A percentile compares a stretch with the other conserved stretches of the same genome.
Evolutionary conservation across 2,888 invertebrate species (phyloP).

Genomic region (Biston betularia): DNA sequence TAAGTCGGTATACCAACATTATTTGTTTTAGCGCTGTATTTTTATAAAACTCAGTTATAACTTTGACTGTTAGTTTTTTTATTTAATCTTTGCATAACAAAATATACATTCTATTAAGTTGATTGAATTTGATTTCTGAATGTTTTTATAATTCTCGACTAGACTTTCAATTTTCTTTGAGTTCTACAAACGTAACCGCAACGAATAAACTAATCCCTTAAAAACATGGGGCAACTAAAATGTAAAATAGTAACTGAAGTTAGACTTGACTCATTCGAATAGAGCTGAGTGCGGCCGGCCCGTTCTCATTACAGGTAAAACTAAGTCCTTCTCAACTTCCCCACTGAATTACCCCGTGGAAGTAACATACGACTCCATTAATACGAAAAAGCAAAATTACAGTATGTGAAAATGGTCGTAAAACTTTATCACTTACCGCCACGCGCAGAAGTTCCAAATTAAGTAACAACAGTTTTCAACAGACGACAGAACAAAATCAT

Average conservation of each 20-base stretch:
- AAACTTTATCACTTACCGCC: constrained; percentile 60
- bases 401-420: constrained; percentile 45
- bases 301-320: constrained; percentile 49
- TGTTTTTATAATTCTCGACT: neutral
- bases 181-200: neutral
- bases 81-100: neutral
- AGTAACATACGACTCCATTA: constrained; percentile 42
- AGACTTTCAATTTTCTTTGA: constrained; percentile 5
- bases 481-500: constrained; percentile 69
- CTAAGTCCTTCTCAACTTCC: constrained; percentile 44
- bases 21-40: neutral
- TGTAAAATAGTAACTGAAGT: constrained; percentile 55
- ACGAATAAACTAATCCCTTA: constrained; percentile 46
- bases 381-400: constrained; percentile 47
- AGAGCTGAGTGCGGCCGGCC: constrained; percentile 42
- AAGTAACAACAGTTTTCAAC: constrained; percentile 61
- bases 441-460: constrained; percentile 62
- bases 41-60: neutral
- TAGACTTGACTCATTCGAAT: constrained; percentile 47
- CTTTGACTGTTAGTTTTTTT: neutral
- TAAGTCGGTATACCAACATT: neutral
- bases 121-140: neutral
- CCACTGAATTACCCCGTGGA: constrained; percentile 38
- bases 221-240: constrained; percentile 48
- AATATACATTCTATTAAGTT: neutral